Evolutionary conservation across 2,113 vertebrate genomes (phyloP).

Genomic region (Nesospiza acunhae): DNA sequence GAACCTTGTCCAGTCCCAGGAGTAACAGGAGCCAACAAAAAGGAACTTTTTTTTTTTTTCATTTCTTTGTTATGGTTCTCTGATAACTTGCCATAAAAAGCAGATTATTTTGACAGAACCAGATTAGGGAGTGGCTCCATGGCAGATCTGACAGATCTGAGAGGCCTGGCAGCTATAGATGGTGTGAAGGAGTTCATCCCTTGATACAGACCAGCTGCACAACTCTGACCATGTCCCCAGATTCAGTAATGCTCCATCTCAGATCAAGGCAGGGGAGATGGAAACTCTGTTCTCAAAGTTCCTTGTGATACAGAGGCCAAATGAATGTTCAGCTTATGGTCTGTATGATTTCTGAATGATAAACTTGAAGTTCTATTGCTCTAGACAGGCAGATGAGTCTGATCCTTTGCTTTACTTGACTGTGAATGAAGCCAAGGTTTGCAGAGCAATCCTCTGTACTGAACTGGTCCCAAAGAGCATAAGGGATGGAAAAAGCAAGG

Average conservation of each 20-base stretch:
- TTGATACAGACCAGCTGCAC: not conserved
- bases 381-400: not conserved
- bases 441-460: not conserved
- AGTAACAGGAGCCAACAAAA: slow-evolving; percentile 14
- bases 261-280: not conserved
- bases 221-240: not conserved
- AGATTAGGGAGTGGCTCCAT: not conserved
- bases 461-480: not conserved
- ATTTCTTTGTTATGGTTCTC: not conserved
- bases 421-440: not conserved
- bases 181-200: not conserved
- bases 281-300: not conserved
- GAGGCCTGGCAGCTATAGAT: not conserved
- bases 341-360: not conserved
- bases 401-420: not conserved
- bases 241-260: not conserved
- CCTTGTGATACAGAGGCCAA: not conserved
- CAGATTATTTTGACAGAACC: slow-evolving; percentile 8
- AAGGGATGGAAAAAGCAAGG: not conserved
- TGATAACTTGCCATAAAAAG: not conserved
- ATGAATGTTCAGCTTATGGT: not conserved
- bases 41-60: not conserved
- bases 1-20: not conserved
- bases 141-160: not conserved
- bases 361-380: not conserved